Evolutionary conservation across 2,797 vertebrate genomes (phyloP).

Genomic region (Meda fulgida): DNA sequence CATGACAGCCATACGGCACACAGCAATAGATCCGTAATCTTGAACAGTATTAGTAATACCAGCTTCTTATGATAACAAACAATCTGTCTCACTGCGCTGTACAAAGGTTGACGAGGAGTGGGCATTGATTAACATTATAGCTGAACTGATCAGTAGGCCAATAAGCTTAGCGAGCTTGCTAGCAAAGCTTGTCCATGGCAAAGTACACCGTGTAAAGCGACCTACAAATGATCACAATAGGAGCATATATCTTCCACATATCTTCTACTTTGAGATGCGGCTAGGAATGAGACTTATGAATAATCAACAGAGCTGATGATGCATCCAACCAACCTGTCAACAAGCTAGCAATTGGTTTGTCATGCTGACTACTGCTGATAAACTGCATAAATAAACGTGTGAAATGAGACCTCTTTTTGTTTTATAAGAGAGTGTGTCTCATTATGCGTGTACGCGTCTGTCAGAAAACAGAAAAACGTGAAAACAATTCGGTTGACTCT

Average conservation of each 20-base stretch:
- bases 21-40: background rate
- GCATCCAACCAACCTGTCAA: slow-evolving; percentile 46
- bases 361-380: background rate
- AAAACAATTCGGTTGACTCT: slow-evolving; percentile 67
- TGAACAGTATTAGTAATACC: background rate
- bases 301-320: slow-evolving; percentile 31
- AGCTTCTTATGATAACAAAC: background rate
- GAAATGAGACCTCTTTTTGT: background rate
- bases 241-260: background rate
- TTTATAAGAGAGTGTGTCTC: background rate
- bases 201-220: background rate
- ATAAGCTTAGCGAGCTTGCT: background rate
- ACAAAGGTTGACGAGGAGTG: background rate
- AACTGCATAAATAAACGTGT: background rate
- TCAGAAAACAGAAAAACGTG: slow-evolving; percentile 7
- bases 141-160: slow-evolving; percentile 18
- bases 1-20: background rate
- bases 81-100: too few relatives aligned
- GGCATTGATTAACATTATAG: background rate
- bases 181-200: background rate
- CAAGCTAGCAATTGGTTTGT: slow-evolving; percentile 31
- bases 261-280: background rate
- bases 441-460: background rate
- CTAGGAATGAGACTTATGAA: background rate
- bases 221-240: background rate